Evolutionary conservation across 35 echinoderm and acorn worm genomes (phyloP), one percentile per base, ranked within the genome.

Genomic region (Antedon bifida): DNA sequence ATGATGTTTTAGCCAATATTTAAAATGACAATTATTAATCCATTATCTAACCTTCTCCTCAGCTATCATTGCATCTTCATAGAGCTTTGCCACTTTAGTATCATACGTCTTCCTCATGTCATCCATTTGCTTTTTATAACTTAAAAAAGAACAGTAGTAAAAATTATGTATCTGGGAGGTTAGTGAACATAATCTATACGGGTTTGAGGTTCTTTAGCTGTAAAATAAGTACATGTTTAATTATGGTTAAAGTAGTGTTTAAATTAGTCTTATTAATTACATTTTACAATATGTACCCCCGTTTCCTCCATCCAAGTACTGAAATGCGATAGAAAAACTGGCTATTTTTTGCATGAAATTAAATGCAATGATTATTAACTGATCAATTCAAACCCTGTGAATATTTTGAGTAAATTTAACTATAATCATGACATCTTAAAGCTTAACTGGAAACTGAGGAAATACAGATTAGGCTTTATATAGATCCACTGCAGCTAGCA

Each of bases 61-160:
- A 23, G 90, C 88, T 64, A 88, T 90, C 46, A 90, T 88, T 17
- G 88, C 88, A 73, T 87, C 89, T 23, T 99, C 90, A 38, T 84
- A 84, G 23, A 99, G 82, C 14, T 38, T 86, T 38, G 78, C 85
- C 17, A 99, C 77, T 5, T 85, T 99, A 42, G 87, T 92, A 36
- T 92, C 92, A 32, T 93, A 99, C 0, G 82, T 85, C 78, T 93
- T 99, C 83, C 92, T 90, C 91, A 92, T 92, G 30, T 99, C 95
- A 55, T 99, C 95, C 95, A 99, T 92, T 81, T 92, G 95, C 76
- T 99, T 99, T 5, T 86, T 86, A 86, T 99, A 99, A 21, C 95
- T 99, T 39, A 81, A 33, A 79, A 30, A 73, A 82, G 45, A 77
- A 26, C n/a, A n/a, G 29, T 16, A 73, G 34, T 75, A 31, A 30